Conservation (phyloP, 2,888 invertebrate species). For the Molorchus minor region DNA sequence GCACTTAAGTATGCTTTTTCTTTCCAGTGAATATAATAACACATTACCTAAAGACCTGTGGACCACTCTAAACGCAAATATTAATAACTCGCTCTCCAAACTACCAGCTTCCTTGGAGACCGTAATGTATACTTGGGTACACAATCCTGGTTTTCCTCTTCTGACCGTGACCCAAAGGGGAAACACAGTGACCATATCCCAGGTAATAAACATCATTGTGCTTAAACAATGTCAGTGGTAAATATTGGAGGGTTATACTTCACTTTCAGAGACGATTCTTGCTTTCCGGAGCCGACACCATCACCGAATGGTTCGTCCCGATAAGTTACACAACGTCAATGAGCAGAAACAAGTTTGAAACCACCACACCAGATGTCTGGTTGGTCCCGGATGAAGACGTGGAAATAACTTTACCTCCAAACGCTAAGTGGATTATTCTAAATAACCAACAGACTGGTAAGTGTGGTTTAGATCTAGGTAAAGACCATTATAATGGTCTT, state of each 20-base stretch:
- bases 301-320: slow-evolving; percentile 64
- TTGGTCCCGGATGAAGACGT: slow-evolving; percentile 38
- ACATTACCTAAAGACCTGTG: slow-evolving; percentile 66
- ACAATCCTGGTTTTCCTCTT: slow-evolving; percentile 68
- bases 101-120: not conserved
- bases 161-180: slow-evolving; percentile 58
- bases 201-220: not conserved
- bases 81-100: not conserved
- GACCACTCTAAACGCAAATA: slow-evolving; percentile 53
- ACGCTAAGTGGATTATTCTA: slow-evolving; percentile 38
- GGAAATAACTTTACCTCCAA: slow-evolving; percentile 5
- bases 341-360: slow-evolving; percentile 53
- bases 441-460: slow-evolving; percentile 39
- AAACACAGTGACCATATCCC: not conserved
- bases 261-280: slow-evolving; percentile 8
- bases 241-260: not conserved
- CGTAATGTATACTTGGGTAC: slow-evolving; percentile 69
- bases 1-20: not conserved
- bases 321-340: slow-evolving; percentile 64
- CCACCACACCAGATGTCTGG: slow-evolving; percentile 57
- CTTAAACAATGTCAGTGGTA: slow-evolving; percentile 23
- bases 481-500: no score
- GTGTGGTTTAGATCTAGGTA: no score
- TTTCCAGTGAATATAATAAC: slow-evolving; percentile 59
- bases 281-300: not conserved